Evolutionary conservation across 1,140 invertebrate species (phyloP), one percentile per base, ranked within the genome.

Genomic region (Listronotus oregonensis): DNA sequence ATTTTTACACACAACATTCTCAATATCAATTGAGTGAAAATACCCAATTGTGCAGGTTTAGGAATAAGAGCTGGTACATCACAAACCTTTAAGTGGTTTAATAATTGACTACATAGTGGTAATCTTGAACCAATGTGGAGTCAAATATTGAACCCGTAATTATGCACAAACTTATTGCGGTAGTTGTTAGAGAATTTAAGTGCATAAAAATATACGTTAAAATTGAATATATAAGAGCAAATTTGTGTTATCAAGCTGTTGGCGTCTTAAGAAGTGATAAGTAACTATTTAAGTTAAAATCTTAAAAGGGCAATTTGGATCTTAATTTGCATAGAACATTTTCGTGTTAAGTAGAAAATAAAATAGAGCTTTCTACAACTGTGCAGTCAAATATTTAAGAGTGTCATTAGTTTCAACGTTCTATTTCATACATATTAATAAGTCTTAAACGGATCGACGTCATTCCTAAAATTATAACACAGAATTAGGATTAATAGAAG

Each of bases 271-370:
- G 44, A 58, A 65, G 63, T 58, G 58, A 65, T 65, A 54, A 42
- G 58, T 51, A 57, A 21, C 50, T 56, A 64, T 32, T 58, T 65
- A 65, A 62, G 52, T 32, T 49, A 62, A 54, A 65, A 65, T 65
- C 63, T 55, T 18, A 52, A 63, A 63, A 54, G 60, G 54, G 63
- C 44, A 65, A 65, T 65, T 65, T 57, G 54, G 32, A 54, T 32
- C 32, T 50, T 46, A 50, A 64, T 65, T 65, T 65, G 63, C 63
- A 65, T 65, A 65, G 63, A 58, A 54, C 49, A 50, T 58, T 57
- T 58, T 40, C 21, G 39, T 52, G 52, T 65, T 54, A 65, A 40
- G 54, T 65, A 65, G 27, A 47, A 58, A 65, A 65, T 65, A 58
- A 65, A 65, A 65, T 52, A 46, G 51, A 63, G 10, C 51, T 21